These are phyloP conservation scores for Rhinopomastus cyanomelas DNA, from an alignment of 2,113 vertebrate genomes.

Conservation along the genomic window DNA sequence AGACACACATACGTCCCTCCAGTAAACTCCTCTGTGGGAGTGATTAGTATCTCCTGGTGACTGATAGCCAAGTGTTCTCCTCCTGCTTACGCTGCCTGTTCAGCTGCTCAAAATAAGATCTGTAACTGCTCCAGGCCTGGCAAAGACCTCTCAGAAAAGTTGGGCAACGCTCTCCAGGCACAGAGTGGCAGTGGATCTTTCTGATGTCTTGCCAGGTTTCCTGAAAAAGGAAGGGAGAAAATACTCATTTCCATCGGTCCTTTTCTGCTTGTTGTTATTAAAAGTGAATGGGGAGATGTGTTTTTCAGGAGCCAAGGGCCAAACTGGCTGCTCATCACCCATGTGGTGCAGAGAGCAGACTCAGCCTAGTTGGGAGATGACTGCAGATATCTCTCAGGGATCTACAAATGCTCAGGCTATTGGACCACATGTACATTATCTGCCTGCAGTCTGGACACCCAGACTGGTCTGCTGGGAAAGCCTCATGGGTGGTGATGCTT, in stretches of 20 bases:
- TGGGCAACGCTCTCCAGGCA: neutral
- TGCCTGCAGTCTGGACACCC: neutral
- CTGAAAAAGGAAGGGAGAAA: neutral
- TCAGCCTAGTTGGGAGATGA: neutral
- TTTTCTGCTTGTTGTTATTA: neutral
- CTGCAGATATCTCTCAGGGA: neutral
- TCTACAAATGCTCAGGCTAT: neutral
- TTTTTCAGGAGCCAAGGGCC: neutral
- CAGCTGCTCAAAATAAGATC: constrained; percentile 13
- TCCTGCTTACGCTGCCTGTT: neutral
- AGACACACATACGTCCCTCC: neutral
- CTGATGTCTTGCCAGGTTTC: neutral
- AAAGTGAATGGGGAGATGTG: neutral
- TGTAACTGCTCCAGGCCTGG: constrained; percentile 9
- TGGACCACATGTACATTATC: neutral
- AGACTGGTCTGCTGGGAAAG: neutral
- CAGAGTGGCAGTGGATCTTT: neutral
- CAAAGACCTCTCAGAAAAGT: neutral
- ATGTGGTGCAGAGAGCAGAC: neutral
- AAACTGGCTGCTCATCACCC: neutral
- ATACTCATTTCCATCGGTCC: neutral
- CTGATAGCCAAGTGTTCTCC: constrained; percentile 14
- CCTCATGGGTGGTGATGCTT: neutral
- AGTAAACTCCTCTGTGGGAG: constrained; percentile 40
- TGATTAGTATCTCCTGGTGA: constrained; percentile 27